Conservation (phyloP, 1,140 invertebrate species). For the Caenorhabditis elegans region WBcel235 BX284605.5:5879001-5879500, state of each 20-base stretch:
- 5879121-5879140: constrained; percentile 85
- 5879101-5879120: constrained; percentile 85
- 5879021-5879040: constrained; percentile 78
- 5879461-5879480: constrained; percentile 82
- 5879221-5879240: constrained; percentile 84
- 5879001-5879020: constrained; percentile 57
- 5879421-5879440: constrained; percentile 77
- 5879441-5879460: constrained; percentile 83
- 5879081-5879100: constrained; percentile 78
- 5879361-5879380: constrained; percentile 79
- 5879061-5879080: constrained; percentile 82
- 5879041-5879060: constrained; percentile 84
- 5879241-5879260: constrained; percentile 79
- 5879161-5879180: constrained; percentile 78
- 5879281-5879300: constrained; percentile 80
- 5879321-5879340: constrained; percentile 79
- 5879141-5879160: constrained; percentile 84
- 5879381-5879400: constrained; percentile 80
- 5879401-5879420: constrained; percentile 84
- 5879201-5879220: constrained; percentile 72
- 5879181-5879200: not conserved
- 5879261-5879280: constrained; percentile 86
- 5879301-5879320: constrained; percentile 83
- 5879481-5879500: constrained; percentile 81
- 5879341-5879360: constrained; percentile 77